phyloP scores from a whole-genome alignment of 2,888 invertebrate species.

The Euzophera pinguis region DNA sequence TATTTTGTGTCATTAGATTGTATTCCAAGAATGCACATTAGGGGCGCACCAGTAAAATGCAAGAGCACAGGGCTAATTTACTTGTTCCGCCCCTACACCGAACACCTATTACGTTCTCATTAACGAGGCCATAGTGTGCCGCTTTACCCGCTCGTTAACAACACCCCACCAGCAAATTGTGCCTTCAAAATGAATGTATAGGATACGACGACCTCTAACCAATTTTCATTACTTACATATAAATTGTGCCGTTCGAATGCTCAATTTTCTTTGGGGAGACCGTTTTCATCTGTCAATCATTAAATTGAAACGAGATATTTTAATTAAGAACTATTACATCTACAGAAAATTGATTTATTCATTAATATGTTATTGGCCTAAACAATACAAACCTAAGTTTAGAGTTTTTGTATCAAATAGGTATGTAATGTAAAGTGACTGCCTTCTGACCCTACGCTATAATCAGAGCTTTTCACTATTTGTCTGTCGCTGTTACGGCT shows the following conservation, averaged over 20 bases:
- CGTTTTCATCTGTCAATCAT: too few relatives aligned
- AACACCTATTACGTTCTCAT: constrained; percentile 67
- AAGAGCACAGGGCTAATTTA: background rate
- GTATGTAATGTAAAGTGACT: too few relatives aligned
- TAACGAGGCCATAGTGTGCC: constrained; percentile 51
- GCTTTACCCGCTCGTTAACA: constrained; percentile 59
- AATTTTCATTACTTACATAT: constrained; percentile 28
- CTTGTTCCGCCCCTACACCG: background rate
- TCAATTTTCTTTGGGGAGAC: background rate
- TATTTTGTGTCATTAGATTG: too few relatives aligned
- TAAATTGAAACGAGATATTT: too few relatives aligned
- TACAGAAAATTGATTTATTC: too few relatives aligned
- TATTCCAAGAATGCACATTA: background rate
- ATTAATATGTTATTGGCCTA: too few relatives aligned
- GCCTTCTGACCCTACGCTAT: too few relatives aligned
- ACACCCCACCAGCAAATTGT: constrained; percentile 52
- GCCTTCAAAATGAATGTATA: constrained; percentile 52
- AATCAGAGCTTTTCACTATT: too few relatives aligned
- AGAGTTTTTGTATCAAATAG: too few relatives aligned
- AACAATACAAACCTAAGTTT: too few relatives aligned
- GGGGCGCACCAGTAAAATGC: background rate
- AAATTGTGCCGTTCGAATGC: background rate
- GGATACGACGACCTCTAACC: constrained; percentile 34
- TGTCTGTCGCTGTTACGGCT: too few relatives aligned
- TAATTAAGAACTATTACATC: too few relatives aligned